A percentile compares a stretch with the other conserved stretches of the same genome.
phyloP scores from a whole-genome alignment of 92 coral and sea anemone species.

The Umimayanthus chanpuru region DNA sequence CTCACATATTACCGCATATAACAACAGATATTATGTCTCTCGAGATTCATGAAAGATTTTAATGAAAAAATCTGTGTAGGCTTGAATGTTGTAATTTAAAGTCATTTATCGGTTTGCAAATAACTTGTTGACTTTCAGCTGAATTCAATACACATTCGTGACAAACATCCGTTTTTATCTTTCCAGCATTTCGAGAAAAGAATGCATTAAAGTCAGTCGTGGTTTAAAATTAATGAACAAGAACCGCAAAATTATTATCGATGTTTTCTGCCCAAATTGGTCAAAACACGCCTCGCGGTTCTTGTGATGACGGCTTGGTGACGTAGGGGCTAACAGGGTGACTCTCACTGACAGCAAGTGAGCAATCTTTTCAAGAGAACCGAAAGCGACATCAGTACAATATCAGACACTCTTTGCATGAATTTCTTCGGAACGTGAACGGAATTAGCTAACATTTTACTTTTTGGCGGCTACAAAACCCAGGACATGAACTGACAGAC shows the following conservation, averaged over 20 bases:
- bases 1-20: background rate
- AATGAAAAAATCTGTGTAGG: background rate
- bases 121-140: background rate
- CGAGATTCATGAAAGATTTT: background rate
- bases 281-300: background rate
- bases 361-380: background rate
- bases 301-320: background rate
- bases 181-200: background rate
- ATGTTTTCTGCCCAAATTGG: constrained; percentile 18
- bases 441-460: background rate
- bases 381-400: background rate
- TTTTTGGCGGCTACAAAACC: background rate
- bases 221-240: too few species aligned
- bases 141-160: background rate
- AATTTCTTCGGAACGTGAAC: background rate
- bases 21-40: background rate
- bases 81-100: background rate
- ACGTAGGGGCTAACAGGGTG: background rate
- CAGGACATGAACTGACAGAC: constrained; percentile 25
- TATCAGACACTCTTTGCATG: background rate
- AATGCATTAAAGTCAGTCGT: background rate
- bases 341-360: background rate
- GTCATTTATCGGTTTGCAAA: background rate
- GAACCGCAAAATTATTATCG: background rate
- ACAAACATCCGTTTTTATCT: background rate